Conservation (phyloP, 2,797 vertebrate species). For the Gambusia yucatana region DNA sequence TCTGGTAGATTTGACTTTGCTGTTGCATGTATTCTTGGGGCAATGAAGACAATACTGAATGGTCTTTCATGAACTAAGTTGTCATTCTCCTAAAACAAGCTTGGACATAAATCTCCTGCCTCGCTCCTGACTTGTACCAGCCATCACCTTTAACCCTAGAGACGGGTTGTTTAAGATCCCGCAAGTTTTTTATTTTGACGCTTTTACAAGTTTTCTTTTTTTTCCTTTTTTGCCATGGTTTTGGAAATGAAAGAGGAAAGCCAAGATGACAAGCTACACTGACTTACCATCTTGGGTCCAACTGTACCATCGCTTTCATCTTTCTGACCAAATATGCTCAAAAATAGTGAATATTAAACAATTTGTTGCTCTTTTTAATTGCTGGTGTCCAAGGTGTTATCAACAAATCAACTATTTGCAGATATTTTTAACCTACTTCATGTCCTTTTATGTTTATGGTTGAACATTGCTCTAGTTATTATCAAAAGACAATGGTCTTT, state of each 20-base stretch:
- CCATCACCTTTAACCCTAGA: neutral
- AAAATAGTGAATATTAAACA: neutral
- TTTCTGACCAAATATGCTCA: neutral
- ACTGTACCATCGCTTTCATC: neutral
- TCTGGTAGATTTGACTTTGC: neutral
- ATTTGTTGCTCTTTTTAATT: neutral
- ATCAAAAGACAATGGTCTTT: neutral
- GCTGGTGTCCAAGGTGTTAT: neutral
- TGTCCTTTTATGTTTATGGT: neutral
- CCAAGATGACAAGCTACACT: neutral
- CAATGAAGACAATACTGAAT: neutral
- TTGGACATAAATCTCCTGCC: neutral
- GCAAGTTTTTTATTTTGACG: too few relatives aligned
- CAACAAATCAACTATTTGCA: neutral
- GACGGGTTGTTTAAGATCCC: too few relatives aligned
- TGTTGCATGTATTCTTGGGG: neutral
- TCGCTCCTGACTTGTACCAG: neutral
- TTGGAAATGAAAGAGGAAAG: neutral
- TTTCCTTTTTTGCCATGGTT: too few relatives aligned
- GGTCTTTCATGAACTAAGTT: neutral
- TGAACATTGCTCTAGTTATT: neutral
- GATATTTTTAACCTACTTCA: neutral
- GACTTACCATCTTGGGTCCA: neutral
- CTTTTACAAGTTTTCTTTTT: too few relatives aligned
- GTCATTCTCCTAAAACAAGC: neutral